Evolutionary conservation across 2,113 vertebrate species (phyloP).

Genomic region (Oryzias melastigma): DNA sequence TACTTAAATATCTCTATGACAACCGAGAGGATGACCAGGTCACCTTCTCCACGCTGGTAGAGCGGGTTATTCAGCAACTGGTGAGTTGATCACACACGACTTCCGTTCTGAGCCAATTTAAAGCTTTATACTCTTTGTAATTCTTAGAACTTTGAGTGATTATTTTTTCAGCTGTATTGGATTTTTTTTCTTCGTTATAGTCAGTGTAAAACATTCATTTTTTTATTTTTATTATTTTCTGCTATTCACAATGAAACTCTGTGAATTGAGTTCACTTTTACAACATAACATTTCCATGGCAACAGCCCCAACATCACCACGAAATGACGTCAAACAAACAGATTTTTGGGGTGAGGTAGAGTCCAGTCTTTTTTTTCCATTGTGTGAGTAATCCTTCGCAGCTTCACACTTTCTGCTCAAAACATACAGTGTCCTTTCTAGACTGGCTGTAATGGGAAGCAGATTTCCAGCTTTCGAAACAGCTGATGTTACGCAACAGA

Average conservation of each 20-base stretch:
- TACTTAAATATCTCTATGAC: slow-evolving; percentile 96
- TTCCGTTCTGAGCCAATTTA: too few relatives aligned
- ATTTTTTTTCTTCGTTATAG: too few relatives aligned
- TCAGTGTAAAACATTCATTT: too few relatives aligned
- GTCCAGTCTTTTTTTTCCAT: slow-evolving; percentile 21
- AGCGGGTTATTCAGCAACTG: slow-evolving; percentile 92
- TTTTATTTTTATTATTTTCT: too few relatives aligned
- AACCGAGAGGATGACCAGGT: slow-evolving; percentile 85
- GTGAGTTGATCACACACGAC: slow-evolving; percentile 76
- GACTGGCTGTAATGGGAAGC: slow-evolving; percentile 59
- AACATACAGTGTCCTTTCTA: slow-evolving; percentile 20
- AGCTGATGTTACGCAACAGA: slow-evolving; percentile 62
- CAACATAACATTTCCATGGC: background rate
- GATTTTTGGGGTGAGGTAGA: background rate
- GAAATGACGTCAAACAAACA: slow-evolving; percentile 40
- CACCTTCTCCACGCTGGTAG: slow-evolving; percentile 89
- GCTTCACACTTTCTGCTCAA: slow-evolving; percentile 7
- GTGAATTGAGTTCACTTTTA: too few relatives aligned
- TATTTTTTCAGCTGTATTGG: too few relatives aligned
- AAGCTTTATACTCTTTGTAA: too few relatives aligned
- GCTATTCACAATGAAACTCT: too few relatives aligned
- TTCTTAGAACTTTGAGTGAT: too few relatives aligned
- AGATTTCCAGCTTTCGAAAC: slow-evolving; percentile 66
- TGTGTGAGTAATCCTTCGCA: slow-evolving; percentile 10
- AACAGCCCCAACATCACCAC: slow-evolving; percentile 21